Conservation (phyloP, 2,888 invertebrate species). For the Stratiomys singularior region DNA sequence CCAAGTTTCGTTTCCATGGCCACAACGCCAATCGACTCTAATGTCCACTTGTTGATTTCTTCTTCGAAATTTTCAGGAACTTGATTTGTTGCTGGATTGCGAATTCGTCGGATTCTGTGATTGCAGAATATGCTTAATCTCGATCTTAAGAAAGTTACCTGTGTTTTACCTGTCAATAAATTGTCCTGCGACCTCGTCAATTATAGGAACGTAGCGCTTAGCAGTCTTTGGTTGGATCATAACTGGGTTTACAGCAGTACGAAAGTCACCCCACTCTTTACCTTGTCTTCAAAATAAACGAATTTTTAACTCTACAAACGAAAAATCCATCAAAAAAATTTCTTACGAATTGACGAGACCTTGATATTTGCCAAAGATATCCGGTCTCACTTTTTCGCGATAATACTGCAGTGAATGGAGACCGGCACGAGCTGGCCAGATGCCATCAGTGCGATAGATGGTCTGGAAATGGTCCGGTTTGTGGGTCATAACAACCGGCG, state of each 20-base stretch:
- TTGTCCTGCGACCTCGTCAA: conserved; percentile 58
- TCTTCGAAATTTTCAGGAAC: conserved; percentile 64
- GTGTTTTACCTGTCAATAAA: neutral
- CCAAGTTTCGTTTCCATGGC: conserved; percentile 57
- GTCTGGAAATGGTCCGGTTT: conserved; percentile 68
- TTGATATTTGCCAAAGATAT: conserved; percentile 48
- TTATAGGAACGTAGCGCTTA: conserved; percentile 67
- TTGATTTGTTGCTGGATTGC: conserved; percentile 54
- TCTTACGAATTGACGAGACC: conserved; percentile 27
- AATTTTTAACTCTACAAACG: neutral
- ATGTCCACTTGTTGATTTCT: conserved; percentile 68
- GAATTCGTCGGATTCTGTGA: conserved; percentile 5
- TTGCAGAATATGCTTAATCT: too few species aligned
- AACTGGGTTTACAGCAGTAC: conserved; percentile 74
- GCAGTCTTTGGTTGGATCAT: conserved; percentile 72
- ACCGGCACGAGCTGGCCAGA: conserved; percentile 64
- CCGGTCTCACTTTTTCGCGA: conserved; percentile 57
- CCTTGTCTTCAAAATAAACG: neutral
- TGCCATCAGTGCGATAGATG: conserved; percentile 66
- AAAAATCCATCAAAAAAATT: conserved; percentile 38
- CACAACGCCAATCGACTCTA: conserved; percentile 65
- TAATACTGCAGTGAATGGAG: conserved; percentile 63
- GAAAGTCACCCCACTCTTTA: conserved; percentile 75
- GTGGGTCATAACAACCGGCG: conserved; percentile 64
- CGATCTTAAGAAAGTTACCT: neutral